Evolutionary conservation across 2,113 vertebrate species (phyloP).

Genomic region (Amblyornis subalaris): DNA sequence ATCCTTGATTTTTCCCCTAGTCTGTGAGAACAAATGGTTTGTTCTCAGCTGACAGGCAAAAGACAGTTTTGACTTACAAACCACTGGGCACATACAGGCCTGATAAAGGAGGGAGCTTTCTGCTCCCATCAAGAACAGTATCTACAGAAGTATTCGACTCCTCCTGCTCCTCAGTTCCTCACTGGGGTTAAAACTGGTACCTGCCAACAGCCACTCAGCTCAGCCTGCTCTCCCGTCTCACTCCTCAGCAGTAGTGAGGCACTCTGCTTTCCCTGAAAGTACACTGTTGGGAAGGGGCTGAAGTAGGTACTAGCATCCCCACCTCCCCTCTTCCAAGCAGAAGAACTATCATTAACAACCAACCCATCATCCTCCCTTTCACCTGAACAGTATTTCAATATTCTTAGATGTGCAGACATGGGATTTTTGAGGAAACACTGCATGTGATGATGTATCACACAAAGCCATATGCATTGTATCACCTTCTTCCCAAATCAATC

Average conservation of each 20-base stretch:
- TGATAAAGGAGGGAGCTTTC: neutral
- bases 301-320: neutral
- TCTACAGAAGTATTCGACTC: neutral
- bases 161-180: neutral
- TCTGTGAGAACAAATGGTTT: neutral
- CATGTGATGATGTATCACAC: neutral
- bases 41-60: neutral
- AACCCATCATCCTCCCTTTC: neutral
- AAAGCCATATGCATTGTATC: neutral
- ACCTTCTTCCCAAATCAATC: neutral
- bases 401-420: neutral
- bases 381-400: neutral
- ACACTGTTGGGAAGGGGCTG: fast-evolving
- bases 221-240: neutral
- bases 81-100: neutral
- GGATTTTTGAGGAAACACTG: neutral
- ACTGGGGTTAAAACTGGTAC: neutral
- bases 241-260: neutral
- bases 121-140: neutral
- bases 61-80: neutral
- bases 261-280: neutral
- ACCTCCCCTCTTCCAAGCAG: neutral
- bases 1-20: neutral
- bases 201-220: neutral
- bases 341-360: neutral